Percentiles rank a stretch among this genome's conserved stretches.
Evolutionary conservation across 2,888 invertebrate species (phyloP).

Genomic region (Trissolcus japonicus): DNA sequence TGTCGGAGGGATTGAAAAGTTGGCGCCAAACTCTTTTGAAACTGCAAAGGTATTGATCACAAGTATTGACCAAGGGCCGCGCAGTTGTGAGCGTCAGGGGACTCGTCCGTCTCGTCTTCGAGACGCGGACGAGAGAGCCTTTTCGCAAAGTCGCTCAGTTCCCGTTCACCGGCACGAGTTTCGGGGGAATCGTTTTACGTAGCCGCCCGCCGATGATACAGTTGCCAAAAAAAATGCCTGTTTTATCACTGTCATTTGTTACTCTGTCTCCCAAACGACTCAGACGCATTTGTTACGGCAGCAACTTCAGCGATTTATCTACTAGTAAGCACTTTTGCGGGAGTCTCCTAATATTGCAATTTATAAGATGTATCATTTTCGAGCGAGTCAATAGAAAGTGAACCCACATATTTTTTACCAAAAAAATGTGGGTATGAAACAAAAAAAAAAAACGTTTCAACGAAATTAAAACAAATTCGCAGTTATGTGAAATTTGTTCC

Average conservation of each 20-base stretch:
- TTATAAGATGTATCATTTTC: slow-evolving; percentile 43
- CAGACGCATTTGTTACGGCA: slow-evolving; percentile 50
- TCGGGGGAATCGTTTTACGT: slow-evolving; percentile 48
- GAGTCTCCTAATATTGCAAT: slow-evolving; percentile 44
- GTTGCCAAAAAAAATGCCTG: slow-evolving; percentile 50
- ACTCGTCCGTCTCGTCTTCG: slow-evolving; percentile 31
- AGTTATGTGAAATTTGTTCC: no score
- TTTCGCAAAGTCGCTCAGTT: slow-evolving; percentile 26
- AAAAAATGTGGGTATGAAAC: no score
- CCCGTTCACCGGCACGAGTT: slow-evolving; percentile 35
- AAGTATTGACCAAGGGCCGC: slow-evolving; percentile 27
- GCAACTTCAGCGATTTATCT: slow-evolving; percentile 41
- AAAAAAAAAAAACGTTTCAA: no score
- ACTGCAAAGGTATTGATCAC: slow-evolving; percentile 28
- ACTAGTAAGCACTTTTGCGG: slow-evolving; percentile 18
- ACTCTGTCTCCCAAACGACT: slow-evolving; percentile 39
- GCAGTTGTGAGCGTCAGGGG: slow-evolving; percentile 23
- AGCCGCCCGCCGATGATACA: slow-evolving; percentile 52
- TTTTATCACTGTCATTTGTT: slow-evolving; percentile 56
- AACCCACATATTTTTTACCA: slow-evolving; percentile 1
- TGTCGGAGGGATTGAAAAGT: slow-evolving; percentile 31
- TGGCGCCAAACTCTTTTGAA: slow-evolving; percentile 5
- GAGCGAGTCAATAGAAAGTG: slow-evolving; percentile 29
- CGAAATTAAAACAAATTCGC: no score
- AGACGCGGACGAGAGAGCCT: slow-evolving; percentile 28